phyloP scores from a whole-genome alignment of 2,113 vertebrate genomes.

The Cinclus cinclus region DNA sequence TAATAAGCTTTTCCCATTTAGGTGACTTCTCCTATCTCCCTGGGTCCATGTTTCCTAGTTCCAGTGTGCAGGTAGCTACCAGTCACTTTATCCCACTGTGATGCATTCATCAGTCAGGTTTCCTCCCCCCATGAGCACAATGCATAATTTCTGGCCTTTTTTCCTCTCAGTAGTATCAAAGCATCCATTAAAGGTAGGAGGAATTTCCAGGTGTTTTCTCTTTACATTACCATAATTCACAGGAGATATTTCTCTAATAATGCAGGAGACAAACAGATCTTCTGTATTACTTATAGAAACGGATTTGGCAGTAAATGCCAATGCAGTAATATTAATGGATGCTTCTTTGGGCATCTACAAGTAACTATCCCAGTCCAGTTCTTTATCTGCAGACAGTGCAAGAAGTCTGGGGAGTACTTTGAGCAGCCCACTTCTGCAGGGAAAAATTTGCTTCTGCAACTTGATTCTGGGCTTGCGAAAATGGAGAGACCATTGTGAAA shows the following conservation, averaged over 20 bases:
- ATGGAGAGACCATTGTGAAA: neutral
- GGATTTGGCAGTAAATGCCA: neutral
- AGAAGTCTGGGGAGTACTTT: neutral
- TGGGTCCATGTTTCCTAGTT: neutral
- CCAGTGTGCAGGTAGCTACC: neutral
- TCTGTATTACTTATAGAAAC: slow-evolving; percentile 14
- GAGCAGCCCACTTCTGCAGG: neutral
- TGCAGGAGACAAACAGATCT: neutral
- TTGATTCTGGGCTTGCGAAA: neutral
- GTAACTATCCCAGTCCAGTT: neutral
- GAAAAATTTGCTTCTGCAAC: neutral
- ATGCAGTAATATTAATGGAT: neutral
- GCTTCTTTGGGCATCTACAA: neutral
- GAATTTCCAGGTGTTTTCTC: slow-evolving; percentile 23
- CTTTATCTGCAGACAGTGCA: neutral
- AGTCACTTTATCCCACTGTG: neutral
- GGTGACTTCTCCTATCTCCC: neutral
- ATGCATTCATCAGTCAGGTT: neutral
- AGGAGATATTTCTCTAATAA: neutral
- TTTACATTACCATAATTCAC: neutral
- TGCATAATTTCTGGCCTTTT: neutral
- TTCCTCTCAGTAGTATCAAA: neutral
- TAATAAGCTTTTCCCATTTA: neutral
- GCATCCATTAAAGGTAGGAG: neutral
- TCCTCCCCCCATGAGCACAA: neutral